Evolutionary conservation across 2,797 vertebrate species (phyloP), one percentile per base, ranked within the genome.

Genomic region (Myripristis jacobus): DNA sequence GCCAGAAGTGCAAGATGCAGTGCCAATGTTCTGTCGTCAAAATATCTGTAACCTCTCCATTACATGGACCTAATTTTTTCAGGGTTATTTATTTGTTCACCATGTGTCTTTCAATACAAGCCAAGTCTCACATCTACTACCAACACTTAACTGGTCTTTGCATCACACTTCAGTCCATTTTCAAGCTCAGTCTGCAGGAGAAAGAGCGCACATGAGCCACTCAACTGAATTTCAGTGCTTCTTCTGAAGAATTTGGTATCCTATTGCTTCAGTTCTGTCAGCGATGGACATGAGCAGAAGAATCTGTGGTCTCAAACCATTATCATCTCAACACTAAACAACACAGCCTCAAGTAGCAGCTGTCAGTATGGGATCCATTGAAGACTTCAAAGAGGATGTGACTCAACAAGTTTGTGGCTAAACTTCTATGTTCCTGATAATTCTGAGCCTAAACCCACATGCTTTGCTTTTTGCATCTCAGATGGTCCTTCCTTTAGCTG

Each of bases 71-170:
- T 83, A 73, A 83, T 78, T 68, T 77, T 57, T 87, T 87, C 87
- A 89, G 75, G 83, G 80, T 83, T 88, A 79, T 91, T 88, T 87
- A 73, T 85, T 81, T 1, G 66, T 87, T 87, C 78, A 87, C 66
- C 27, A 69, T 59, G 85, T 87, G 81, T 88, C 81, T 90, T 84
- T 88, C 47, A 81, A 62, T 58, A 24, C 5, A 48, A 48, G 8
- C 44, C 16, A 22, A 25, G 7, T 27, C 41, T 54, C 82, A 50
- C 44, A 77, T 83, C 66, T 66, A 73, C 63, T 62, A 73, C 66
- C 62, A 73, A 56, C 18, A 66, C 56, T 69, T 79, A 34, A 44
- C 22, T 54, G 27, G 16, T 22, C 53, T 47, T 74, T 21, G 12
- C 63, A 43, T 64, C 62, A 75, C 46, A 62, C 46, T 67, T 72